phyloP scores from a whole-genome alignment of 2,113 vertebrate genomes.

The Epinephelus lanceolatus region DNA sequence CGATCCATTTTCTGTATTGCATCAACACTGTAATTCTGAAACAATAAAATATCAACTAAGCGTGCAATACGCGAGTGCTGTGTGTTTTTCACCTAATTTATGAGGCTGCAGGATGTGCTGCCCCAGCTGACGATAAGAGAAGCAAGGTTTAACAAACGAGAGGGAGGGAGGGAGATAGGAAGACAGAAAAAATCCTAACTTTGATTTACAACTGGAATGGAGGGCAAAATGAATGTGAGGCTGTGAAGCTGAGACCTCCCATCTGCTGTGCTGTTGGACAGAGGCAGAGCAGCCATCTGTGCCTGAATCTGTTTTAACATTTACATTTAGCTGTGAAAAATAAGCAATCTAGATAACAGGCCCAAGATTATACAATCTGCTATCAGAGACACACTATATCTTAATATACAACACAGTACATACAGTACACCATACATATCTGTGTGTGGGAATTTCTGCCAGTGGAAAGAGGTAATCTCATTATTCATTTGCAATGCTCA shows the following conservation, averaged over 20 bases:
- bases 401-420: slow-evolving; percentile 40
- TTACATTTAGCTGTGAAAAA: slow-evolving; percentile 65
- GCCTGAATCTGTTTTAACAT: slow-evolving; percentile 72
- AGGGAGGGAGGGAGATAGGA: slow-evolving; percentile 39
- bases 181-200: slow-evolving; percentile 56
- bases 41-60: slow-evolving; percentile 49
- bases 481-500: slow-evolving; percentile 59
- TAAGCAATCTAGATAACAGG: slow-evolving; percentile 56
- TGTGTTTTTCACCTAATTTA: slow-evolving; percentile 59
- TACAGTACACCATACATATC: background rate
- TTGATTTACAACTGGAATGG: slow-evolving; percentile 82
- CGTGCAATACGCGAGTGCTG: background rate
- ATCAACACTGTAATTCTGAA: slow-evolving; percentile 19
- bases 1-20: slow-evolving; percentile 23
- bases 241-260: slow-evolving; percentile 80
- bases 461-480: slow-evolving; percentile 36
- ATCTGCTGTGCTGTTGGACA: slow-evolving; percentile 81
- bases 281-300: slow-evolving; percentile 81
- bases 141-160: slow-evolving; percentile 63
- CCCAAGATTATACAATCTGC: slow-evolving; percentile 53
- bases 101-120: slow-evolving; percentile 37
- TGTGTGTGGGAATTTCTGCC: slow-evolving; percentile 23
- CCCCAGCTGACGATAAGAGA: slow-evolving; percentile 57
- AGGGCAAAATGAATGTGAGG: slow-evolving; percentile 76
- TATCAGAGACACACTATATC: slow-evolving; percentile 45